phyloP scores from a whole-genome alignment of 2,113 vertebrate species.

The Pedetes capensis region DNA sequence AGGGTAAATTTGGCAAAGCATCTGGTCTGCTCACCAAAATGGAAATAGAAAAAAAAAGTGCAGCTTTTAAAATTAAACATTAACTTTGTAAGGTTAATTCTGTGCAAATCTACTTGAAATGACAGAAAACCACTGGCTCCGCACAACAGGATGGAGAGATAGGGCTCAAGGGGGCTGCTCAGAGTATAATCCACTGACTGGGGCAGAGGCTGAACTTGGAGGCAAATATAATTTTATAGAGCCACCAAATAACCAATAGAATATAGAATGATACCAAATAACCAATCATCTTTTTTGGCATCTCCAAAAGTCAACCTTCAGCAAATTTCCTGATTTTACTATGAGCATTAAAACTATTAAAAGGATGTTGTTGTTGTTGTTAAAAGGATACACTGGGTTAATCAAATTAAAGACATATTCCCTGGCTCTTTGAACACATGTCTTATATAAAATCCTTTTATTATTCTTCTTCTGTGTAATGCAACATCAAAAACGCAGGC shows the following conservation, averaged over 20 bases:
- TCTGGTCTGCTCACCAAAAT: slow-evolving; percentile 61
- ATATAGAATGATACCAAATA: neutral
- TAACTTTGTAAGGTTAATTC: slow-evolving; percentile 40
- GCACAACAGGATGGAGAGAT: neutral
- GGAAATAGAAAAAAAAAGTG: slow-evolving; percentile 24
- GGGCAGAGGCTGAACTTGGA: neutral
- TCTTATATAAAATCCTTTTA: neutral
- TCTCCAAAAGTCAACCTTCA: slow-evolving; percentile 6
- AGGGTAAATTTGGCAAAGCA: slow-evolving; percentile 62
- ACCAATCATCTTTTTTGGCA: neutral
- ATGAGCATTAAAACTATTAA: neutral
- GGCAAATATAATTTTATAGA: neutral
- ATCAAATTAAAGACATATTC: slow-evolving; percentile 22
- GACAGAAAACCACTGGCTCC: neutral
- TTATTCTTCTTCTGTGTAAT: neutral
- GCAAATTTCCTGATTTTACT: neutral
- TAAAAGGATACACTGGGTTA: neutral
- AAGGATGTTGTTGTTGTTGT: no score
- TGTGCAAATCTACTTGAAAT: neutral
- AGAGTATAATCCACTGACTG: neutral
- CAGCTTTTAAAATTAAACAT: slow-evolving; percentile 61
- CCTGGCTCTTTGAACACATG: neutral
- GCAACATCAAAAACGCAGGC: neutral
- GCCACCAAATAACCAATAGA: neutral
- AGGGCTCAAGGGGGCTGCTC: neutral